phyloP scores from a whole-genome alignment of 2,113 vertebrate species.

The Colinus virginianus region DNA sequence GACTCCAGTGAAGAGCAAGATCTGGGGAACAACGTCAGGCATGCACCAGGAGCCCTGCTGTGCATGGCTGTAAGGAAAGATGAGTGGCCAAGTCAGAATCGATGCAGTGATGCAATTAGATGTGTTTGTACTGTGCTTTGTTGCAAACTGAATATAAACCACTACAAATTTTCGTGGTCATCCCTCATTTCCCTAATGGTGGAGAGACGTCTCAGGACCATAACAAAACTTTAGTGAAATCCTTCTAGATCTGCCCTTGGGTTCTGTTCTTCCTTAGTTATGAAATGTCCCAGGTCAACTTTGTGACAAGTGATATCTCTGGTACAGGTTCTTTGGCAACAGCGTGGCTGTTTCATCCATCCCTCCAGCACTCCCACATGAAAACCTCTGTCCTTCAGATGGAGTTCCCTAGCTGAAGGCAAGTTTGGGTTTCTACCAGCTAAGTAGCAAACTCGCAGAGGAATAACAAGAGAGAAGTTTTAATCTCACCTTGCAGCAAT shows the following conservation, averaged over 20 bases:
- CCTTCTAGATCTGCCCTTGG: background rate
- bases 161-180: background rate
- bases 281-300: background rate
- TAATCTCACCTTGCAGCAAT: background rate
- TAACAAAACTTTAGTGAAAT: background rate
- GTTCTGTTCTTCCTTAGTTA: background rate
- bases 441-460: background rate
- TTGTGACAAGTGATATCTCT: background rate
- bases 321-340: background rate
- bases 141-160: background rate
- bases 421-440: background rate
- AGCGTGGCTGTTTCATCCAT: background rate
- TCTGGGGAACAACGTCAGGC: background rate
- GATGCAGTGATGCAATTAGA: background rate
- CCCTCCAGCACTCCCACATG: background rate
- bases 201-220: background rate
- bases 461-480: background rate
- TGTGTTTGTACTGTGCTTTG: background rate
- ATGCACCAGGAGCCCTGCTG: background rate
- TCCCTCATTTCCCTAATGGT: background rate
- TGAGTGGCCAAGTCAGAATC: background rate
- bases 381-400: background rate
- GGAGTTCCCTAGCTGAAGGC: background rate
- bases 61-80: background rate
- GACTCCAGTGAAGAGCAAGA: background rate